Conservation (phyloP, 2,113 vertebrate genomes). For the Meles meles region DNA sequence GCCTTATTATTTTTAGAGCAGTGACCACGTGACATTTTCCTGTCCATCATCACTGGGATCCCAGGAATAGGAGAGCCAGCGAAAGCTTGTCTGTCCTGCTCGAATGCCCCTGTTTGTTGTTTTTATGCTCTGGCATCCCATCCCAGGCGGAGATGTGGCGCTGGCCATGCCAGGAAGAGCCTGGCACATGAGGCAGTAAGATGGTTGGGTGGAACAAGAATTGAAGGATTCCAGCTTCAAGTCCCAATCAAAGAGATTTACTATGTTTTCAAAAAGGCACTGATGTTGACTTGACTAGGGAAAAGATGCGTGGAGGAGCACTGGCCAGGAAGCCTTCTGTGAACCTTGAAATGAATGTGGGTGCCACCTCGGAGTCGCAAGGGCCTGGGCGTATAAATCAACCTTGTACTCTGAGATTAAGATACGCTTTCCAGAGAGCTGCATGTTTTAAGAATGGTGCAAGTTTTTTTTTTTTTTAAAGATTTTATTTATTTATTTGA, state of each 20-base stretch:
- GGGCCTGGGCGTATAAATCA: background rate
- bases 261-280: slow-evolving; percentile 82
- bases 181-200: slow-evolving; percentile 81
- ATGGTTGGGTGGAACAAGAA: slow-evolving; percentile 82
- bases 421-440: background rate
- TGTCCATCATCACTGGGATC: slow-evolving; percentile 55
- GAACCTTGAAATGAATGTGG: slow-evolving; percentile 66
- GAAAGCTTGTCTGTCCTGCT: slow-evolving; percentile 74
- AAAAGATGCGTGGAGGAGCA: slow-evolving; percentile 72
- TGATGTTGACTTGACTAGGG: slow-evolving; percentile 81
- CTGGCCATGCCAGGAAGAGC: slow-evolving; percentile 78
- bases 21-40: slow-evolving; percentile 31
- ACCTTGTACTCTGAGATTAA: background rate
- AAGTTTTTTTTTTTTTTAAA: background rate
- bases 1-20: background rate
- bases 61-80: background rate
- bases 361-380: background rate
- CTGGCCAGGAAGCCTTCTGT: slow-evolving; percentile 47
- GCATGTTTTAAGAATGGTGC: background rate
- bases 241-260: slow-evolving; percentile 85
- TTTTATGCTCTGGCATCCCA: slow-evolving; percentile 73
- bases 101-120: slow-evolving; percentile 69
- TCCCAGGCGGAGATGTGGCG: slow-evolving; percentile 69
- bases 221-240: slow-evolving; percentile 83
- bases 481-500: too few species aligned